These are phyloP conservation scores for Amazona vittata DNA, from an alignment of 2,113 vertebrate species.

Conservation along the genomic window DNA sequence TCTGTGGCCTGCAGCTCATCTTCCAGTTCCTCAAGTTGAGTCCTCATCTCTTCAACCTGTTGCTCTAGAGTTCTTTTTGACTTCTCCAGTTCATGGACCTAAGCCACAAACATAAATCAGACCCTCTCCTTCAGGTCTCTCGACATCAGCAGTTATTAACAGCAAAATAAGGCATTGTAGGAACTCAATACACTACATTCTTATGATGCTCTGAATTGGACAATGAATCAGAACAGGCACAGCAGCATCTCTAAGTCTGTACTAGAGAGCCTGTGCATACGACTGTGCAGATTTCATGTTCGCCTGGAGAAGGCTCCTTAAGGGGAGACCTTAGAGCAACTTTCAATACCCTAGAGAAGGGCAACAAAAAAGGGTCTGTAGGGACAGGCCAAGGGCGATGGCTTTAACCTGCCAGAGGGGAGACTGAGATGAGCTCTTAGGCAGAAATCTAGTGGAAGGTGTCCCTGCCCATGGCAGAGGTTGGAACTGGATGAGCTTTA, in stretches of 20 bases:
- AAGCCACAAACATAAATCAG: neutral
- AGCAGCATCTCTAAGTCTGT: neutral
- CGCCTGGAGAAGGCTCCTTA: neutral
- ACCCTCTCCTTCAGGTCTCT: neutral
- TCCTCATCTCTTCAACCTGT: slow-evolving; percentile 96
- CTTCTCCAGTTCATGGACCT: slow-evolving; percentile 97
- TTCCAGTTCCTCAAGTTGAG: slow-evolving; percentile 95
- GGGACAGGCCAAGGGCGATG: neutral
- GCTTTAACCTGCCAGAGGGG: neutral
- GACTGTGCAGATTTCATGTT: neutral
- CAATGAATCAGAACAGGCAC: neutral
- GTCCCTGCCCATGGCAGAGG: neutral
- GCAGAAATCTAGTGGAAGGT: neutral
- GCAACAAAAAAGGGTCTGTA: neutral
- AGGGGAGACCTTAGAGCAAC: neutral
- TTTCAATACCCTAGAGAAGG: neutral
- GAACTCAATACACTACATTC: neutral
- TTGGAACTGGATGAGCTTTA: neutral
- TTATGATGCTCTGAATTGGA: neutral
- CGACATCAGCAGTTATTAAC: neutral
- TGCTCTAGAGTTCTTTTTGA: slow-evolving; percentile 96
- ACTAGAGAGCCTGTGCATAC: neutral
- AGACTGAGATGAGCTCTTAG: neutral
- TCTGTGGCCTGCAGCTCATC: slow-evolving; percentile 97
- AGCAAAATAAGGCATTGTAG: neutral